Conservation (phyloP, 2,797 vertebrate genomes). For the Sternarchorhynchus goeldii region DNA sequence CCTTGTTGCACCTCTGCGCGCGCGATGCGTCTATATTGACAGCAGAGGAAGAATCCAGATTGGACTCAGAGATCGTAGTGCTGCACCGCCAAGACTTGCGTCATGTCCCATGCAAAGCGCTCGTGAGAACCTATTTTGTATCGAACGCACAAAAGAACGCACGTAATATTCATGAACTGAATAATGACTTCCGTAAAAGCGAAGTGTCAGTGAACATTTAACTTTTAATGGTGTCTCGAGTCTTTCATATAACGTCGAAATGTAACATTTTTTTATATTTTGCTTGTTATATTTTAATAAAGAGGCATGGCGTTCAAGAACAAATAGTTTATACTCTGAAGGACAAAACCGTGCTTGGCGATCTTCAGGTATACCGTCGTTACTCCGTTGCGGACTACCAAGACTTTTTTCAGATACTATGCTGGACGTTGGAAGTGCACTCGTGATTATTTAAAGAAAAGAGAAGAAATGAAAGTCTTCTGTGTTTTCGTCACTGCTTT, state of each 20-base stretch:
- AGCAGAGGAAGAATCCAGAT: constrained; percentile 23
- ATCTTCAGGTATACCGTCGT: too few species aligned
- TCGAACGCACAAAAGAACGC: background rate
- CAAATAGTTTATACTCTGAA: too few species aligned
- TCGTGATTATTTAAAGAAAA: background rate
- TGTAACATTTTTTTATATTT: too few species aligned
- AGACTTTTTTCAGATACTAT: background rate
- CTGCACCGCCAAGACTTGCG: constrained; percentile 31
- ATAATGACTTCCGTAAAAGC: background rate
- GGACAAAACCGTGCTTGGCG: background rate
- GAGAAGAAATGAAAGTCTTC: background rate
- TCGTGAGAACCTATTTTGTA: constrained; percentile 26
- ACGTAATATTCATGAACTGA: constrained; percentile 41
- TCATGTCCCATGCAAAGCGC: constrained; percentile 38
- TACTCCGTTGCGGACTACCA: background rate
- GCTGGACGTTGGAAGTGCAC: background rate
- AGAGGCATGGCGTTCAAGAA: background rate
- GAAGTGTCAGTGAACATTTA: background rate
- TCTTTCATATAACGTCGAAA: too few species aligned
- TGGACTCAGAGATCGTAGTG: constrained; percentile 34
- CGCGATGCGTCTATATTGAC: constrained; percentile 42
- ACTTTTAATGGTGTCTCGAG: background rate
- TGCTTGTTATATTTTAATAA: background rate
- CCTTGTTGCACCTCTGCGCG: constrained; percentile 18
- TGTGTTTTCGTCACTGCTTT: background rate